Percentiles rank a stretch among this genome's conserved stretches.
Evolutionary conservation across 2,888 invertebrate species (phyloP).

Genomic region (Hydriomena furcata): DNA sequence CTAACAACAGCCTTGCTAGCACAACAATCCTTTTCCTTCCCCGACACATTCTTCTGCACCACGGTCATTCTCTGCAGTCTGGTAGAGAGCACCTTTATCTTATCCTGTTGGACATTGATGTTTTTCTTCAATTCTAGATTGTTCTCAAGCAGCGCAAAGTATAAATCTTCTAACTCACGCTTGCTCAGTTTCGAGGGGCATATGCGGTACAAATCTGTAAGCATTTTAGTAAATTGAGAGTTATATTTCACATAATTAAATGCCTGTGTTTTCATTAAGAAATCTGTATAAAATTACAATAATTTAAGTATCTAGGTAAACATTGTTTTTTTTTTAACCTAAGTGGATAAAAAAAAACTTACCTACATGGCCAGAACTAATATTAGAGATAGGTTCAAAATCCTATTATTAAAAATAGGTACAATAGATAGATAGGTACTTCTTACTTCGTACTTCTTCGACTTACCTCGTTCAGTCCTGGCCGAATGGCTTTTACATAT

Average conservation of each 20-base stretch:
- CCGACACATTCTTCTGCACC: constrained; percentile 42
- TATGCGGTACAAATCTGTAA: constrained; percentile 52
- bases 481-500: constrained; percentile 44
- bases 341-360: too few relatives aligned
- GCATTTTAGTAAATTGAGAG: too few relatives aligned
- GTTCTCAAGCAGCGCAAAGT: constrained; percentile 84
- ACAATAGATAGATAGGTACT: too few relatives aligned
- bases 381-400: too few relatives aligned
- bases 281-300: too few relatives aligned
- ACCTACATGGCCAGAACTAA: too few relatives aligned
- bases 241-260: background rate
- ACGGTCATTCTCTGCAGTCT: constrained; percentile 57
- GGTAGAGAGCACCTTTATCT: constrained; percentile 56
- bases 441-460: too few relatives aligned
- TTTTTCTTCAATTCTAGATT: constrained; percentile 85
- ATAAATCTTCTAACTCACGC: constrained; percentile 86
- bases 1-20: constrained; percentile 48
- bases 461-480: constrained; percentile 46
- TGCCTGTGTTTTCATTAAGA: background rate
- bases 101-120: constrained; percentile 84
- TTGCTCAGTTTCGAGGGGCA: constrained; percentile 83
- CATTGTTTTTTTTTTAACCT: too few relatives aligned
- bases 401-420: too few relatives aligned
- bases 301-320: too few relatives aligned
- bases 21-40: constrained; percentile 57